Evolutionary conservation across 2,888 invertebrate genomes (phyloP), one percentile per base, ranked within the genome.

Genomic region (Hydraecia micacea): DNA sequence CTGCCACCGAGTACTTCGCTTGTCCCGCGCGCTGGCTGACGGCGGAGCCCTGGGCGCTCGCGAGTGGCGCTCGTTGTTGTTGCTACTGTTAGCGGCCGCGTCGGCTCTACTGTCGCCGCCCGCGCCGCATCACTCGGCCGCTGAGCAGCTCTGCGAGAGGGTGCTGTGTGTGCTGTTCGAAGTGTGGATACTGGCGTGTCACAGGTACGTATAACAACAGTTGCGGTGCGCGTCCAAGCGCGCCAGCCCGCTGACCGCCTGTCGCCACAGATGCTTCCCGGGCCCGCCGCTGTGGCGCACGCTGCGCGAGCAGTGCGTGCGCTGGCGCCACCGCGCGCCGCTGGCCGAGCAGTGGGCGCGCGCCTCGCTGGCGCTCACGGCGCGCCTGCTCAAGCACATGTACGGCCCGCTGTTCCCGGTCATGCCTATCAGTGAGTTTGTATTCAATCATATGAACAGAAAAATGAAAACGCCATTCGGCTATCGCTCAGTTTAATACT

Each of bases 231-330:
- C 4, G 21, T n/a, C n/a, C 21, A 11, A 11, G 49, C 49, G 15
- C 0, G 18, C 9, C 9, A 1, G 39, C 8, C 8, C 0, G 9
- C 39, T 39, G 1, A 39, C 39, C 8, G n/a, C n/a, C n/a, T n/a
- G n/a, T n/a, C 3, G 4, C 15, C 36, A 0, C 85, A 96, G 97
- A 85, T 99, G 98, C 92, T 99, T 99, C 96, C 99, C 99, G 1
- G 98, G 99, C 7, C 99, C 99, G 11, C 98, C 99, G 1, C 96
- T 99, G 86, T 99, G 99, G 99, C 99, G 99, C 93, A 99, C 99
- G 0, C 97, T 99, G 84, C 97, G 99, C 89, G 99, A 99, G 95
- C 98, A 99, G 91, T 99, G 99, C 94, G 97, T 98, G 90, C 98
- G 98, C 91, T 99, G 99, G 99, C 97, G 99, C 21, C 99, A 99